Evolutionary conservation across 2,113 vertebrate species (phyloP), one percentile per base, ranked within the genome.

Genomic region (Calidris pugnax): DNA sequence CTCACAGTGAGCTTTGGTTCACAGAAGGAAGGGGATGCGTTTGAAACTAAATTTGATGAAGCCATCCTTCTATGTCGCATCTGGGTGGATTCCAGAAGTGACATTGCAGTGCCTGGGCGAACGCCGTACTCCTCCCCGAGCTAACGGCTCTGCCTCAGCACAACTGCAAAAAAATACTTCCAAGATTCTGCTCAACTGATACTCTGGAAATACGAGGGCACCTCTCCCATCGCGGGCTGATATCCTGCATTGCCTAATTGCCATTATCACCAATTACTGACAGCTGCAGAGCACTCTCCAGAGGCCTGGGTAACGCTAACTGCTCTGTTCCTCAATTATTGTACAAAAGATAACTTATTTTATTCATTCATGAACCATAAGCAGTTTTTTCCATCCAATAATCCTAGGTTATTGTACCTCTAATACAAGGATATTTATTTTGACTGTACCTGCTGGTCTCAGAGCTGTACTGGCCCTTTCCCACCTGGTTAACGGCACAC

Each of bases 401-500:
- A n/a, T 14, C 30, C 33, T 18, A 39, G 47, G 18, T 21, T 5
- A 14, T n/a, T 32, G 27, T 12, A 24, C 8, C 7, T n/a, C 18
- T 2, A 39, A 43, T 20, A 41, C 55, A 6, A 3, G 9, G 78
- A 3, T 5, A 0, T 5, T 13, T 23, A 1, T 7, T 32, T 32
- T 12, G 23, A 28, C 95, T 56, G 76, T 97, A 99, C 99, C 99
- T 99, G 96, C 99, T 99, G 0, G 99, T 99, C 97, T 99, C 99
- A 0, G 96, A 8, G 75, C 99, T 99, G 98, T 99, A 99, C 84
- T 99, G 99, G 86, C 99, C 99, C 82, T 98, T 98, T 35, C 99
- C 99, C 96, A 99, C 99, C 97, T 99, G 99, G 97, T 99, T 99
- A 89, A 99, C 99, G 0, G 99, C 99, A 7, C 99, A 99, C 48